Conservation (phyloP, 1,140 invertebrate genomes). For the Zaprionus lachaisei region DNA sequence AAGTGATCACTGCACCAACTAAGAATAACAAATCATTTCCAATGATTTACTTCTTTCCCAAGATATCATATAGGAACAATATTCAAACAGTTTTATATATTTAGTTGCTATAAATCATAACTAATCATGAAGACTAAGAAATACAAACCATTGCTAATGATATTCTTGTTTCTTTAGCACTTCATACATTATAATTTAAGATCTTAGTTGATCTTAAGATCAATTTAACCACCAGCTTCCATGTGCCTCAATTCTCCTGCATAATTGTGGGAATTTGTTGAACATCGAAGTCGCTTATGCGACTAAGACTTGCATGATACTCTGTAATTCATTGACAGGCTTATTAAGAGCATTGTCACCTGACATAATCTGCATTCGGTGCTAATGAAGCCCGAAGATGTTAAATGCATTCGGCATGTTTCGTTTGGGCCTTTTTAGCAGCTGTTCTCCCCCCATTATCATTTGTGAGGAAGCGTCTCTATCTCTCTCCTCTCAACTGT, state of each 20-base stretch:
- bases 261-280: neutral
- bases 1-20: too few species aligned
- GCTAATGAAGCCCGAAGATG: slow-evolving; percentile 37
- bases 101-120: too few species aligned
- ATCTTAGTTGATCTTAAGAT: too few species aligned
- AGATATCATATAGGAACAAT: too few species aligned
- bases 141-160: too few species aligned
- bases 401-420: neutral
- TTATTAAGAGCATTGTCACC: slow-evolving; percentile 37
- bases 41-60: too few species aligned
- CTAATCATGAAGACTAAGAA: too few species aligned
- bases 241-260: neutral
- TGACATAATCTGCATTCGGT: slow-evolving; percentile 23
- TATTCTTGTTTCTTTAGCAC: too few species aligned
- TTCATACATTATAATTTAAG: too few species aligned
- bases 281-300: neutral
- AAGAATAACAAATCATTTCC: too few species aligned
- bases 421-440: slow-evolving; percentile 30
- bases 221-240: neutral
- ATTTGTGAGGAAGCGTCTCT: slow-evolving; percentile 20
- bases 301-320: slow-evolving; percentile 1
- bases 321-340: slow-evolving; percentile 20
- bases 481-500: neutral
- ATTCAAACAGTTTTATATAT: too few species aligned
- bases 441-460: slow-evolving; percentile 41